Conservation (phyloP, 2,113 vertebrate species). For the Poeciliopsis retropinna region DNA sequence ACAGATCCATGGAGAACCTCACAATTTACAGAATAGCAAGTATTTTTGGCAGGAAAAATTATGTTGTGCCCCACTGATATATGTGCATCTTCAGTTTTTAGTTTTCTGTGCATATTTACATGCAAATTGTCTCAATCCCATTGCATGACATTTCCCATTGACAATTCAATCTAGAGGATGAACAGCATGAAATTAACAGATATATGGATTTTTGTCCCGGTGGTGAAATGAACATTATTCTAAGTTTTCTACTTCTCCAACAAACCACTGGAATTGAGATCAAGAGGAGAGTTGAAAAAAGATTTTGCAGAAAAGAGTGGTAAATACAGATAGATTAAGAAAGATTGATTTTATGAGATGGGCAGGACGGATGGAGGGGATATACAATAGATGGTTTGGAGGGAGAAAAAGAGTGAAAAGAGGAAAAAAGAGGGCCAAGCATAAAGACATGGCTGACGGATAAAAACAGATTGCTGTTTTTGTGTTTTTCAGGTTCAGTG, state of each 20-base stretch:
- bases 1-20: no score
- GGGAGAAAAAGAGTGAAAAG: not conserved
- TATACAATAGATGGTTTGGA: not conserved
- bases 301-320: slow-evolving; percentile 17
- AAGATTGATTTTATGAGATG: slow-evolving; percentile 35
- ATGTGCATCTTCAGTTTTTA: no score
- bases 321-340: slow-evolving; percentile 31
- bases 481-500: slow-evolving; percentile 57
- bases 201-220: slow-evolving; percentile 40
- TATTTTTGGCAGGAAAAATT: no score
- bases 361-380: not conserved
- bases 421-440: not conserved
- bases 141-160: slow-evolving; percentile 18
- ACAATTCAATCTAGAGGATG: slow-evolving; percentile 33
- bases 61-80: no score
- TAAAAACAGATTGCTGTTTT: slow-evolving; percentile 50
- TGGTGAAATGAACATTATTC: slow-evolving; percentile 60
- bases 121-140: not conserved
- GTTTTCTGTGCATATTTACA: not conserved
- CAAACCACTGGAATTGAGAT: not conserved
- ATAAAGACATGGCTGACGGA: slow-evolving; percentile 21
- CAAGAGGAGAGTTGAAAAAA: not conserved
- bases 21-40: no score
- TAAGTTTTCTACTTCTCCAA: slow-evolving; percentile 48
- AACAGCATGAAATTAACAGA: slow-evolving; percentile 19